A percentile compares a stretch with the other conserved stretches of the same genome.
Evolutionary conservation across 2,113 vertebrate species (phyloP).

Genomic region (Xiphophorus couchianus): DNA sequence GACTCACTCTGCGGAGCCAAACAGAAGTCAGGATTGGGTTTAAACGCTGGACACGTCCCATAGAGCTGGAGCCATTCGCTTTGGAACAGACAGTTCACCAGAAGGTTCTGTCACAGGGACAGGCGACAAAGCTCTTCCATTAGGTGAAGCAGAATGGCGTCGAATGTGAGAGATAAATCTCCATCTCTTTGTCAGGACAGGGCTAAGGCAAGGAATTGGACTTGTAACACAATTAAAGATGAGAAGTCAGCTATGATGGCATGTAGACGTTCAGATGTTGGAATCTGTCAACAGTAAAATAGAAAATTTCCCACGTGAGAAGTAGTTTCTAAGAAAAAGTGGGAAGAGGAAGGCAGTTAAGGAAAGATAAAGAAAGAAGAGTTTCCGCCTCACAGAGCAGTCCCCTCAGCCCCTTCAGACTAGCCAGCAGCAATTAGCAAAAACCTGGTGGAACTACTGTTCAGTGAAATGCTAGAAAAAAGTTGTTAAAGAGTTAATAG

Average conservation of each 20-base stretch:
- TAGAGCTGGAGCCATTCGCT: neutral
- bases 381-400: no score
- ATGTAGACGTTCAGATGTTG: neutral
- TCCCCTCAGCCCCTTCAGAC: no score
- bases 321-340: no score
- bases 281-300: no score
- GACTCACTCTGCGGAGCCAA: constrained; percentile 51
- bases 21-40: constrained; percentile 37
- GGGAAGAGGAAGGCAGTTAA: no score
- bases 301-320: no score
- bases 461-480: no score
- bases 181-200: neutral
- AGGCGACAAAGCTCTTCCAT: constrained; percentile 60
- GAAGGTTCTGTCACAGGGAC: neutral
- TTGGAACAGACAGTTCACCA: neutral
- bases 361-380: no score
- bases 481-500: no score
- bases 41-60: constrained; percentile 20
- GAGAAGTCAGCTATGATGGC: neutral
- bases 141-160: neutral
- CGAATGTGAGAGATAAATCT: constrained; percentile 18
- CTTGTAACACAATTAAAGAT: neutral
- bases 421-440: no score
- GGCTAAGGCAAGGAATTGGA: neutral
- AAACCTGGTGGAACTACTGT: no score